Base-by-base conservation (phyloP, 2,888 invertebrate species). In the Limnephilus marmoratus region DNA sequence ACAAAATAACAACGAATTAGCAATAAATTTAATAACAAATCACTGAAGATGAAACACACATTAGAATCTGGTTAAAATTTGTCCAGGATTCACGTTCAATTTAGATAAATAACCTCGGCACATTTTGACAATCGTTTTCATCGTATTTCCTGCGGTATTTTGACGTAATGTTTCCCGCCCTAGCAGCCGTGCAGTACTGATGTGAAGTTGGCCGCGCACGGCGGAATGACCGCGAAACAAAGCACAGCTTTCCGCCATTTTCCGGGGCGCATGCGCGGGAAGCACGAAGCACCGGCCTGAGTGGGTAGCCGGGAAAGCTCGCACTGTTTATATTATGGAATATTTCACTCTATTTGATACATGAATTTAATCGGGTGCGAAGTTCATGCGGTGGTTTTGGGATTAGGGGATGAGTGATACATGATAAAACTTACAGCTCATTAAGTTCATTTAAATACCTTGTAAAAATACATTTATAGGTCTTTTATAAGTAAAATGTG, bases 201-300 rank as follows among this genome's bases (percentile, higher is more conserved):
- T 80, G 41, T 34, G 85, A 91, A 86, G 90, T 91, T 85, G 29
- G 86, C 90, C n/a, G 80, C 90, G 90, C 34, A 53, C 37, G 29
- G 86, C 41, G 45, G 90, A 91, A 91, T 85, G 68, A 91, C 90
- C 90, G 90, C 90, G 90, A 91, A 91, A 91, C 85, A 83, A 91
- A 91, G 83, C 85, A 31, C 31, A 80, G 37, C 85, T 37, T 85
- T 34, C 31, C 29, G 88, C 68, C 68, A 31, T 45, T 83, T 82
- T 3, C 13, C 24, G 18, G 29, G n/a, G 83, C 85, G 90, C 86
- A 49, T 68, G 90, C 90, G 41, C 83, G 41, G 80, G 29, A 80
- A 80, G 15, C 37, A n/a, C 13, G 29, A 80, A 80, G 15, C 37
- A n/a, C 13, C n/a, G 81, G 45, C 31, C 41, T 11, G 81, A 81